Conservation (phyloP, 2,113 vertebrate genomes). For the Triplophysa siluroides region DNA sequence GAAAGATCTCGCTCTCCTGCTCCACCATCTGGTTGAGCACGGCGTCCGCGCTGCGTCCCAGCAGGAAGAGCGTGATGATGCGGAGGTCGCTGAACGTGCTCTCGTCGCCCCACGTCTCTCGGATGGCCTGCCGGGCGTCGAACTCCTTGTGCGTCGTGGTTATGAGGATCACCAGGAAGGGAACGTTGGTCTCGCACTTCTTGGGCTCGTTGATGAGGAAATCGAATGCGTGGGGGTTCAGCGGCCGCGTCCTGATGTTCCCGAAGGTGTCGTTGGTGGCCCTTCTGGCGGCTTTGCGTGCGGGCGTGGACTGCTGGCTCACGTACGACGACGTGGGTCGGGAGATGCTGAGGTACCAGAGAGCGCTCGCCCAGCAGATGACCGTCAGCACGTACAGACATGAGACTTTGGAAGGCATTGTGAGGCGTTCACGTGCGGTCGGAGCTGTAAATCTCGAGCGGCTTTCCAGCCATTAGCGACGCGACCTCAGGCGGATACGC, state of each 20-base stretch:
- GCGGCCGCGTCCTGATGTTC: conserved; percentile 94
- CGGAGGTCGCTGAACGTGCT: conserved; percentile 89
- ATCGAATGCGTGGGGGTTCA: conserved; percentile 93
- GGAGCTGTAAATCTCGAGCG: conserved; percentile 69
- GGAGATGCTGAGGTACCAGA: conserved; percentile 95
- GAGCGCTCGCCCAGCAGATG: conserved; percentile 95
- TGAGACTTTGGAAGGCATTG: conserved; percentile 98
- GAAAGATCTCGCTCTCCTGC: conserved; percentile 98
- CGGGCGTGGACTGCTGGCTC: conserved; percentile 81
- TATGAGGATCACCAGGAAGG: conserved; percentile 96
- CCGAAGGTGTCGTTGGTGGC: conserved; percentile 84
- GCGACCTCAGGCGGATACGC: conserved; percentile 67
- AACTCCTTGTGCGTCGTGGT: conserved; percentile 98
- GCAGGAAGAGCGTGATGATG: conserved; percentile 91
- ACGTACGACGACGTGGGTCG: conserved; percentile 88
- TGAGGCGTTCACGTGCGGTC: conserved; percentile 79
- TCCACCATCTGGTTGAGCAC: conserved; percentile 98
- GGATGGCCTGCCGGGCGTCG: conserved; percentile 94
- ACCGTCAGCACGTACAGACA: conserved; percentile 96
- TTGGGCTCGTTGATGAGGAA: conserved; percentile 95
- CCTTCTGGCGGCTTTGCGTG: conserved; percentile 76
- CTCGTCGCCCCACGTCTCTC: conserved; percentile 97
- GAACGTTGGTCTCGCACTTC: conserved; percentile 85
- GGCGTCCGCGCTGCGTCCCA: conserved; percentile 86
- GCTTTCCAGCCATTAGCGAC: conserved; percentile 70